Percentiles rank a stretch among this genome's conserved stretches.
phyloP scores from a whole-genome alignment of 2,888 invertebrate genomes.

The Brenthis hecate region DNA sequence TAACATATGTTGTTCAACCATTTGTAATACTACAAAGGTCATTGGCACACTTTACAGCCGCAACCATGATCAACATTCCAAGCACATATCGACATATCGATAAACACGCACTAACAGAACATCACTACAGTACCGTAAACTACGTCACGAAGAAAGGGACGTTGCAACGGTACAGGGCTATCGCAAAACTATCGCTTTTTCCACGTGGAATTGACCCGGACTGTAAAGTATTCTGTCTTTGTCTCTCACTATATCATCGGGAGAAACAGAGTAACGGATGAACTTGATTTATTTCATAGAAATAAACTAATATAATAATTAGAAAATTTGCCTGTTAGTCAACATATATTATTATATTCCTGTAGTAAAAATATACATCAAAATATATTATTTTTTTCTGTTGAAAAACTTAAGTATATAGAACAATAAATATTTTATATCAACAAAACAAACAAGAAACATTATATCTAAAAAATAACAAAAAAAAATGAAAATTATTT shows the following conservation, averaged over 20 bases:
- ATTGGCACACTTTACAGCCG: constrained; percentile 13
- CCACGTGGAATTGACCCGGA: constrained; percentile 37
- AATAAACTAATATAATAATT: not conserved
- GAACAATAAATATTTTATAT: too few species aligned
- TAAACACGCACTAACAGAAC: constrained; percentile 37
- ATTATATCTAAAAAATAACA: not conserved
- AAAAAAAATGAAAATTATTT: not conserved
- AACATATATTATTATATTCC: too few species aligned
- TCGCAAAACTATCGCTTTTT: constrained; percentile 76
- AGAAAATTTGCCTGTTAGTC: too few species aligned
- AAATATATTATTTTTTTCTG: not conserved
- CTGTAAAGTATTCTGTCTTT: constrained; percentile 8
- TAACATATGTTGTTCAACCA: too few species aligned
- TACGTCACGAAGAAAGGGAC: constrained; percentile 81
- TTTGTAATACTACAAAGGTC: not conserved
- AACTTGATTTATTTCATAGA: constrained; percentile 10
- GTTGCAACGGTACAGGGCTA: constrained; percentile 67
- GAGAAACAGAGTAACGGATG: not conserved
- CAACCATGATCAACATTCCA: constrained; percentile 28
- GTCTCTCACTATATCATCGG: not conserved
- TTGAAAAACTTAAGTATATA: not conserved
- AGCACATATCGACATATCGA: constrained; percentile 30
- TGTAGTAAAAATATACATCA: too few species aligned
- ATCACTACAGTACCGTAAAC: constrained; percentile 75
- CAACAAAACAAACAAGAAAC: too few species aligned